Evolutionary conservation across 2,113 vertebrate species (phyloP), one percentile per base, ranked within the genome.

Genomic region (Zapus hudsonius): DNA sequence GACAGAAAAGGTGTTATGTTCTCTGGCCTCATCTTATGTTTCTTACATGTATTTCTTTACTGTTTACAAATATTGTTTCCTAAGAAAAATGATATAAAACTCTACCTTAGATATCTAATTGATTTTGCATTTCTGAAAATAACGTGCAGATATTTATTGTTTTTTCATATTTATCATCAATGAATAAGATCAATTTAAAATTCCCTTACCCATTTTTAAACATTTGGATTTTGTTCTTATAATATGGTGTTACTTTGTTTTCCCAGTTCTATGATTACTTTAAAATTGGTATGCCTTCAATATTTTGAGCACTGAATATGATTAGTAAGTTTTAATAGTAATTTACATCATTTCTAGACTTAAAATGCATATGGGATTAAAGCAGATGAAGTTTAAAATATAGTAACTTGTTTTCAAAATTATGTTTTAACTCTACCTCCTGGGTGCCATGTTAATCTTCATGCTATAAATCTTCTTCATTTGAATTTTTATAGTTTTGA

Each of bases 361-460:
- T 74, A 63, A 67, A 79, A 90, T 90, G 44, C 79, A 64, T 84
- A 31, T 83, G 27, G 25, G 57, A 79, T 79, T 87, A 80, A 88
- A 78, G 25, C 36, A 73, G 44, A 87, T 63, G 3, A n/a, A 83
- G 15, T 55, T 31, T 81, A n/a, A 79, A 87, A 57, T 74, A n/a
- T 66, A 63, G 67, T 72, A 78, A 59, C 78, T 67, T 67, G 19
- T 70, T 94, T 90, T 76, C 69, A 87, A 91, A 92, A 74, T 55
- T 87, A 72, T 81, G 9, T 47, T 89, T 16, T 63, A 80, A 13
- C 23, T 63, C 72, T 61, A 27, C 11, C 17, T 86, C 44, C 27
- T 83, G 44, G 73, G n/a, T 52, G 9, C 72, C 75, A 59, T 90
- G 63, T 36, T 78, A 74, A 19, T 40, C 9, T 89, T 74, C 69